A percentile compares a stretch with the other conserved stretches of the same genome.
Conservation (phyloP, 2,888 invertebrate genomes). For the Helicoverpa assulta region DNA sequence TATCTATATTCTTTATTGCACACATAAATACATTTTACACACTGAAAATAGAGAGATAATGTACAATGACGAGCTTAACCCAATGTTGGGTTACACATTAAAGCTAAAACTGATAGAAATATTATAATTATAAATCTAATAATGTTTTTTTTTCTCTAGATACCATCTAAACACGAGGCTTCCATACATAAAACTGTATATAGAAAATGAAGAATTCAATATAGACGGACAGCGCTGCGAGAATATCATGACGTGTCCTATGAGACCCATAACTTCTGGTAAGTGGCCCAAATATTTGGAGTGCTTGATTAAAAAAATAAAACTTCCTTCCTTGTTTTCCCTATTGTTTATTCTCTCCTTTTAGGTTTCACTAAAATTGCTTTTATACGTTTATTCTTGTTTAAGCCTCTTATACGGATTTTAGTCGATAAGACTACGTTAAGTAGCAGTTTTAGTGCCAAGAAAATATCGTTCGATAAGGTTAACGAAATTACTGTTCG, state of each 20-base stretch:
- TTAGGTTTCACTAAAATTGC: constrained; percentile 10
- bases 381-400: constrained; percentile 27
- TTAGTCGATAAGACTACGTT: constrained; percentile 34
- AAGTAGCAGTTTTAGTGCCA: constrained; percentile 38
- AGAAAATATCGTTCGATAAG: constrained; percentile 25
- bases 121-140: neutral
- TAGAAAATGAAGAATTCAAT: constrained; percentile 98
- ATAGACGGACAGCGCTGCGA: constrained; percentile 98
- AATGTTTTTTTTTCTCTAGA: constrained; percentile 73
- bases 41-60: no score
- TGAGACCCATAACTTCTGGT: constrained; percentile 97
- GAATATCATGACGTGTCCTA: constrained; percentile 98
- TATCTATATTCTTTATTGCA: no score
- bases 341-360: constrained; percentile 15
- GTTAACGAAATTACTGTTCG: constrained; percentile 15
- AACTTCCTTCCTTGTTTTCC: neutral
- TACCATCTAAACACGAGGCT: constrained; percentile 96
- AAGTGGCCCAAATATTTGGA: constrained; percentile 63
- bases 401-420: constrained; percentile 4
- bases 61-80: no score
- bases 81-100: no score
- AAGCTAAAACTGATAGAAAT: neutral
- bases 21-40: no score
- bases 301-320: constrained; percentile 40
- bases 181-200: constrained; percentile 97